A percentile compares a stretch with the other conserved stretches of the same genome.
phyloP scores from a whole-genome alignment of 2,113 vertebrate species.

The Andinoacara biseriatus region DNA sequence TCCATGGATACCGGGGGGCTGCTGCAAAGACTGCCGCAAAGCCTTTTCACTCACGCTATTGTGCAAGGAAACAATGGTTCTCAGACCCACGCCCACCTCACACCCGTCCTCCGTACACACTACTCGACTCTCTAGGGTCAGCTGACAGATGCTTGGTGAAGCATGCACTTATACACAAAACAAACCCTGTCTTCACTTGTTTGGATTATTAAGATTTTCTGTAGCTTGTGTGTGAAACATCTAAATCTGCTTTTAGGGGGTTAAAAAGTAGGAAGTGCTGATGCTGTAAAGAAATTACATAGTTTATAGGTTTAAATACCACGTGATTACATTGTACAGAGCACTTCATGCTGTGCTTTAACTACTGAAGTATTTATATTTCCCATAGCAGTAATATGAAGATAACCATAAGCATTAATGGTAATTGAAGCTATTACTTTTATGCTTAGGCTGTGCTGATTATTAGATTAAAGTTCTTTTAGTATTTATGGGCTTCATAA shows the following conservation, averaged over 20 bases:
- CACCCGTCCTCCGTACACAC: conserved; percentile 22
- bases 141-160: conserved; percentile 70
- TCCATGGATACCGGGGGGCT: conserved; percentile 82
- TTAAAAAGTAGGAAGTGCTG: not conserved
- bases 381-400: conserved; percentile 4
- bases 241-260: not conserved
- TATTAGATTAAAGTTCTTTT: not conserved
- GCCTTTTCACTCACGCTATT: conserved; percentile 81
- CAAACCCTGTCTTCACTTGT: conserved; percentile 29
- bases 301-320: not conserved
- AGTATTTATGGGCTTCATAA: conserved; percentile 20
- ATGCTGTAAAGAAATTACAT: not conserved
- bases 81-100: conserved; percentile 61
- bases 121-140: conserved; percentile 68
- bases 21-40: conserved; percentile 79
- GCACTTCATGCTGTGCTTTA: not conserved
- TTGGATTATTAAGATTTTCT: conserved; percentile 6
- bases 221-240: conserved; percentile 2
- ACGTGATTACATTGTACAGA: not conserved
- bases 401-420: conserved; percentile 18
- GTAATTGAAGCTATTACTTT: conserved; percentile 7
- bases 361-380: conserved; percentile 23
- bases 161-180: conserved; percentile 54
- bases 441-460: conserved; percentile 1
- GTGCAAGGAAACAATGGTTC: conserved; percentile 83